A percentile compares a stretch with the other conserved stretches of the same genome.
These are phyloP conservation scores for Hydrolagus affinis DNA, from an alignment of 2,113 vertebrate genomes.

Conservation along the genomic window DNA sequence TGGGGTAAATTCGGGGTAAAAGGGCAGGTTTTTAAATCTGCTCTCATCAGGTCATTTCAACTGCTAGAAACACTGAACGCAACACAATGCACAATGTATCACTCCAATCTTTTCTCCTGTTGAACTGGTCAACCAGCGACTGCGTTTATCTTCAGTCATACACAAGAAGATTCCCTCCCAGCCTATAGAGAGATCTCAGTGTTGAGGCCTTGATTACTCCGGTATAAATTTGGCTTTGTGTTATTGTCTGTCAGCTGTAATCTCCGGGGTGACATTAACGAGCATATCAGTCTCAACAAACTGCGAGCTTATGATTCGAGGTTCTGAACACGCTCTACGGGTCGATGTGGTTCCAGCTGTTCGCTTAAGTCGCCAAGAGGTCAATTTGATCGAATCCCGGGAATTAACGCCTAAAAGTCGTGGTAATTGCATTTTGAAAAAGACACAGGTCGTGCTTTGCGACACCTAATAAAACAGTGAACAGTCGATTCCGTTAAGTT, in stretches of 20 bases:
- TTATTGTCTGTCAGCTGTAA: no score
- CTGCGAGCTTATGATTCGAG: background rate
- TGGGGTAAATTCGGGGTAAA: no score
- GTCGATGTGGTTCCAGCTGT: background rate
- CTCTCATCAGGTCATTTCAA: background rate
- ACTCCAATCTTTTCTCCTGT: background rate
- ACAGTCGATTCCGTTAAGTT: background rate
- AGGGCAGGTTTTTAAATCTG: background rate
- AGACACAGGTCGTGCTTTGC: background rate
- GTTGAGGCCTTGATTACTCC: background rate
- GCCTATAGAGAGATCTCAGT: background rate
- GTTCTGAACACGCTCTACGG: background rate
- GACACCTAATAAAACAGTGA: background rate
- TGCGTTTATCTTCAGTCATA: background rate
- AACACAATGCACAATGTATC: background rate
- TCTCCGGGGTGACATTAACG: background rate
- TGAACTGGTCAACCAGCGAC: background rate
- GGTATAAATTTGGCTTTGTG: background rate
- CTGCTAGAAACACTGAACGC: no score
- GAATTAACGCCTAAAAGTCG: background rate
- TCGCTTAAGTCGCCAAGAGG: background rate
- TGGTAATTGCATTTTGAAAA: background rate
- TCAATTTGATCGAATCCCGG: background rate
- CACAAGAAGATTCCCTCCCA: background rate
- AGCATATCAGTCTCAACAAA: background rate